These are phyloP conservation scores for Holothuria scabra DNA, from an alignment of 53 echinoderm and acorn worm species.

Conservation along the genomic window DNA sequence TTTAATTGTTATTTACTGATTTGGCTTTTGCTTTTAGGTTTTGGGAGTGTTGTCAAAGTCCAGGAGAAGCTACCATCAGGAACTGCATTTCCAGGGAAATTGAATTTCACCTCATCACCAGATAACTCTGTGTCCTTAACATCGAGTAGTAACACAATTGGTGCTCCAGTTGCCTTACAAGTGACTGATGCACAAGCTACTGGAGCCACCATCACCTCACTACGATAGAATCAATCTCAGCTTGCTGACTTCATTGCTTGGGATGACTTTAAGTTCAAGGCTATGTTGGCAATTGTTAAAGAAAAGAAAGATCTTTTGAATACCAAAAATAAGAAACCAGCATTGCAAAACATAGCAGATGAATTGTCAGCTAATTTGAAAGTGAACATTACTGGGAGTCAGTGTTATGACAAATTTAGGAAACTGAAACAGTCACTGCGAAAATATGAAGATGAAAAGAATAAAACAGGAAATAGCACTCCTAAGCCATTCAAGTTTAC, in stretches of 20 bases:
- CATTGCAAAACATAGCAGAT: constrained; percentile 2
- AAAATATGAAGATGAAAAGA: background rate
- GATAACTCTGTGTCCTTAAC: too few relatives aligned
- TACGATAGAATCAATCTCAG: background rate
- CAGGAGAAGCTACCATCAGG: too few relatives aligned
- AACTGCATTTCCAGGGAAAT: too few relatives aligned
- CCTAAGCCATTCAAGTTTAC: constrained; percentile 27
- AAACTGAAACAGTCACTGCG: constrained; percentile 11
- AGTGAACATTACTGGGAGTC: constrained; percentile 3
- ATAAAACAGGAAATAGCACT: constrained; percentile 19
- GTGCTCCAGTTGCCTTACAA: too few relatives aligned
- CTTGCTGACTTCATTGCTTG: background rate
- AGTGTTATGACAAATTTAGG: constrained; percentile 35
- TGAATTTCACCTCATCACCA: too few relatives aligned
- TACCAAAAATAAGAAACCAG: constrained; percentile 17
- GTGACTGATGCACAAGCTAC: too few relatives aligned
- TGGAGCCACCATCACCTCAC: background rate
- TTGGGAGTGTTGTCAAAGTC: too few relatives aligned
- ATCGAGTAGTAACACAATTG: too few relatives aligned
- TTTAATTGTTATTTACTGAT: too few relatives aligned
- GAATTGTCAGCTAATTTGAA: background rate
- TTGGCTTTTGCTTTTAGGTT: too few relatives aligned
- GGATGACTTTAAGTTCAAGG: too few relatives aligned
- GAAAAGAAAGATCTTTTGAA: constrained; percentile 13
- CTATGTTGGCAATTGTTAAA: background rate